Evolutionary conservation across 2,888 invertebrate species (phyloP).

Genomic region (Charanyca ferruginea): DNA sequence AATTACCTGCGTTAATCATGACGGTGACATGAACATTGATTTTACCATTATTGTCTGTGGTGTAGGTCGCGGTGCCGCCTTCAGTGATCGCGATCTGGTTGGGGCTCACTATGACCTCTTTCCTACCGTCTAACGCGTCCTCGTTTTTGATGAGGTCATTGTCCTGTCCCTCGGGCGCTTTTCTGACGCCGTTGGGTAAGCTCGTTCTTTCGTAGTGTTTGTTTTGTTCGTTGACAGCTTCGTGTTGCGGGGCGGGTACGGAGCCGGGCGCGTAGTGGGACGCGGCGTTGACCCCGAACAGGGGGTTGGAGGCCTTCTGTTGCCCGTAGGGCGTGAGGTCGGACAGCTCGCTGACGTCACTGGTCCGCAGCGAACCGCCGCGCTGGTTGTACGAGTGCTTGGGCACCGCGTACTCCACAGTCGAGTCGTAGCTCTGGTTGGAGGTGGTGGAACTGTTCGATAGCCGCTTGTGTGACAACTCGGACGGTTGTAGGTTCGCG

Average conservation of each 20-base stretch:
- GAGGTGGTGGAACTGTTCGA: constrained; percentile 87
- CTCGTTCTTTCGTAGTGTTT: constrained; percentile 79
- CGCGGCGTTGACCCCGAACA: constrained; percentile 89
- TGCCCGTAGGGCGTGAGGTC: constrained; percentile 74
- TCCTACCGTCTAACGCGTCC: constrained; percentile 92
- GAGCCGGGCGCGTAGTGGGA: constrained; percentile 86
- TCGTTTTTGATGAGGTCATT: constrained; percentile 93
- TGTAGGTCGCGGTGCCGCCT: constrained; percentile 91
- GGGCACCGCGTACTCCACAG: constrained; percentile 84
- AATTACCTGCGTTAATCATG: constrained; percentile 94
- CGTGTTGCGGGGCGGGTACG: constrained; percentile 65
- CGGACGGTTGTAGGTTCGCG: constrained; percentile 80
- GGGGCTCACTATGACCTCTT: constrained; percentile 86
- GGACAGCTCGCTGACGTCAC: constrained; percentile 76
- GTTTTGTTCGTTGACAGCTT: constrained; percentile 72
- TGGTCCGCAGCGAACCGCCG: constrained; percentile 70
- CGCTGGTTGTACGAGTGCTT: constrained; percentile 82
- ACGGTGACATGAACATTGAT: constrained; percentile 97
- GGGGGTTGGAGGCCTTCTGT: constrained; percentile 84
- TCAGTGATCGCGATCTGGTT: constrained; percentile 88
- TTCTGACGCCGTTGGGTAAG: constrained; percentile 90
- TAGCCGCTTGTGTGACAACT: constrained; percentile 83
- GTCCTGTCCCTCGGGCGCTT: constrained; percentile 96
- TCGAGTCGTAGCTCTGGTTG: constrained; percentile 88
- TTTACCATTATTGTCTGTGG: constrained; percentile 95